Evolutionary conservation across 2,797 vertebrate genomes (phyloP), one percentile per base, ranked within the genome.

Genomic region (Xenentodon cancila): DNA sequence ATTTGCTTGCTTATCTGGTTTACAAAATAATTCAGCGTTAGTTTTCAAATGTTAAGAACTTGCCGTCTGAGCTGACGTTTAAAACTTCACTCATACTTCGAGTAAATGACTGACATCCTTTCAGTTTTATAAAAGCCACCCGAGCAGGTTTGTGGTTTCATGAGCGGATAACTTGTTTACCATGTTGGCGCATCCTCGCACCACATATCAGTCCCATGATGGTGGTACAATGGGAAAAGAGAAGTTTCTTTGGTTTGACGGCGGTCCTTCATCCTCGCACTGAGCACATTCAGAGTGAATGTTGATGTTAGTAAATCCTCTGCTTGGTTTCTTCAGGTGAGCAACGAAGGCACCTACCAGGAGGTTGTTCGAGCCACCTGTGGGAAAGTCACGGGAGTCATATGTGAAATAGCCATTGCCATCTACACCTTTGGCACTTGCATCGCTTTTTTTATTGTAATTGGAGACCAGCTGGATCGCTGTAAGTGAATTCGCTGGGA

Each of bases 391-490:
- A 88, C 94, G 0, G 97, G 97, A 0, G 85, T 97, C 70, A 30
- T 97, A 3, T 99, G 97, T 0, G 97, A 99, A 84, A 87, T 98
- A 7, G 93, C 95, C 81, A 99, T 99, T 0, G 97, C 94, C 0
- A 59, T 98, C 74, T 99, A 99, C 87, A 98, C 97, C 43, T 99
- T 99, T 0, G 97, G 97, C 77, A 99, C 97, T 37, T 99, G 97
- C 87, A 99, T 98, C 0, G 95, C 97, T 63, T 99, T 99, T 90
- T 96, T 99, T 63, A 99, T 99, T 81, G 98, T 99, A 84, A 98
- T 99, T 0, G 97, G 97, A 46, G 97, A 99, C 88, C 97, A 99
- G 82, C 89, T 98, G 70, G 97, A 99, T 88, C 97, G 96, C 82
- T 90, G 97, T 98, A 79, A 97, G 96, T 91, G 27, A n/a, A 53